Percentiles rank a stretch among this genome's conserved stretches.
Conservation (phyloP, 2,888 invertebrate species). For the Drosophila rellima region DNA sequence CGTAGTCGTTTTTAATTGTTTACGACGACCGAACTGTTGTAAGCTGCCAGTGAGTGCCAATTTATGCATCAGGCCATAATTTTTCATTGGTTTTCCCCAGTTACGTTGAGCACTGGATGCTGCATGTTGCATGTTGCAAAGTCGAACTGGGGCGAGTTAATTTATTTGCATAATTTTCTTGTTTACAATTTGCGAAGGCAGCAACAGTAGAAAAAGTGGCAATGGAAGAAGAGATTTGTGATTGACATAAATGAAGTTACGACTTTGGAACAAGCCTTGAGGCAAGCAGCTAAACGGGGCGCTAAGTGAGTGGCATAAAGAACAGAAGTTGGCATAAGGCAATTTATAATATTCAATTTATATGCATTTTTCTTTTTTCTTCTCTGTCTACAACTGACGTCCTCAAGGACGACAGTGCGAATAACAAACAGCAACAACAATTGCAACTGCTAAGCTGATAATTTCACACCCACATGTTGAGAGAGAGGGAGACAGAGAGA, state of each 20-base stretch:
- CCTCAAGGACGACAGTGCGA: constrained; percentile 33
- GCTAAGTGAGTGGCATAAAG: constrained; percentile 46
- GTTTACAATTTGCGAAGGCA: constrained; percentile 77
- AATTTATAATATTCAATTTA: constrained; percentile 84
- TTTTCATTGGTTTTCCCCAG: constrained; percentile 38
- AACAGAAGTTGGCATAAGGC: constrained; percentile 67
- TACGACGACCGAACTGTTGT: constrained; percentile 24
- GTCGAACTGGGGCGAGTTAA: constrained; percentile 44
- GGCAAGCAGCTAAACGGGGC: constrained; percentile 41
- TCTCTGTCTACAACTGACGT: background rate
- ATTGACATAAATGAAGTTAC: constrained; percentile 84
- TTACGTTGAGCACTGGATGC: constrained; percentile 17
- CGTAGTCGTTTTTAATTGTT: constrained; percentile 37
- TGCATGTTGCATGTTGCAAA: constrained; percentile 29
- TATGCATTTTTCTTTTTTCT: constrained; percentile 71
- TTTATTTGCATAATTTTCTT: constrained; percentile 84
- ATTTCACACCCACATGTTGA: constrained; percentile 49
- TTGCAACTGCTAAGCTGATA: constrained; percentile 74
- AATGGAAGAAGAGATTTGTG: constrained; percentile 51
- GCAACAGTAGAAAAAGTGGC: constrained; percentile 22
- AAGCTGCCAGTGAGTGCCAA: constrained; percentile 17
- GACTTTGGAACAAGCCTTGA: constrained; percentile 59
- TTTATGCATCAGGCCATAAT: constrained; percentile 35
- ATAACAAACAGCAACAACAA: constrained; percentile 51
- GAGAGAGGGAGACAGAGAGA: background rate